Evolutionary conservation across 1,140 invertebrate genomes (phyloP), one percentile per base, ranked within the genome.

Genomic region (Ceratina japonica): DNA sequence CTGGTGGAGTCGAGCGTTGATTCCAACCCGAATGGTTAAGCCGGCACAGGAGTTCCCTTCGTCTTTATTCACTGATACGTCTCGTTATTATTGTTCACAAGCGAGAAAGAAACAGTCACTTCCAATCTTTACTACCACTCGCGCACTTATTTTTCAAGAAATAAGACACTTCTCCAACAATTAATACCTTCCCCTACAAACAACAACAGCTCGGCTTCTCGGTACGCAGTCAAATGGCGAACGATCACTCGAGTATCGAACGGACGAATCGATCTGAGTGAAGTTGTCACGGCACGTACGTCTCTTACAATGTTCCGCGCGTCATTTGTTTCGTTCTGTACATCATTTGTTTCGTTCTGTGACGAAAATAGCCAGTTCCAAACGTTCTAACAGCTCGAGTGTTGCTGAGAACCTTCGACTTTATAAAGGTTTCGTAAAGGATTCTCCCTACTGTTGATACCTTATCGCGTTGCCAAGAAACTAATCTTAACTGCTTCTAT

Each of bases 121-220:
- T 80, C 74, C 63, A 70, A 80, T 80, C 65, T 64, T 76, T 80
- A 80, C 77, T 70, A 74, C 77, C 79, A 76, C 58, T 37, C 58
- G 52, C 79, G 54, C 64, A 18, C 52, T 54, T 18, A 8, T 58
- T 64, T 22, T 59, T 13, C 22, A 22, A 61, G 37, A 51, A 61
- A 58, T 44, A 77, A 77, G 44, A 77, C 44, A 61, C 44, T 77
- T 71, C 37, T 10, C 56, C 27, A 31, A 31, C 37, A 0, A 10
- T 44, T 44, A 44, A 44, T 44, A 44, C 3, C 5, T 44, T 10
- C 3, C 37, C 37, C 10, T 44, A 31, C 27, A 10, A 44, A 10
- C 37, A 10, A 10, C 37, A 44, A 44, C 10, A 3, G 5, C 10
- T 10, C 5, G 37, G 10, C 58, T 44, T 54, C 68, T 62, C 20